Conservation (phyloP, 2,113 vertebrate species). For the Antidorcas marsupialis region DNA sequence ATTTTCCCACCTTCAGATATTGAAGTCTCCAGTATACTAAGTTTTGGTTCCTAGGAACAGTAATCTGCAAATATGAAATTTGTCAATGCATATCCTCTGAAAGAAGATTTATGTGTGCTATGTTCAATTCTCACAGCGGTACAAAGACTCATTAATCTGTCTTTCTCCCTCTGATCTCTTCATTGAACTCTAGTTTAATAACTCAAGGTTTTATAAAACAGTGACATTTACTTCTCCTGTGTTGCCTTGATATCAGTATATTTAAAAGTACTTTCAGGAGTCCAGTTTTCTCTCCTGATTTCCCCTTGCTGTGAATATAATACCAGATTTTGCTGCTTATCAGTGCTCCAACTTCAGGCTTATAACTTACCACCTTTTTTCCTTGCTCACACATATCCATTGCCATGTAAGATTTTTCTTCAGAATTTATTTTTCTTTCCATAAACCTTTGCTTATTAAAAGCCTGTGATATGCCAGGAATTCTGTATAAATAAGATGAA, state of each 20-base stretch:
- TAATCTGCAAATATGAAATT: not conserved
- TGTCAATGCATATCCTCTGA: not conserved
- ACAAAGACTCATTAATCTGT: not conserved
- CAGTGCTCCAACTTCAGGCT: not conserved
- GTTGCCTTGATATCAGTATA: not conserved
- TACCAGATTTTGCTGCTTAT: not conserved
- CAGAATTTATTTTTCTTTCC: not conserved
- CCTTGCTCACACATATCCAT: not conserved
- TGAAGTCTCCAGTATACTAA: not conserved
- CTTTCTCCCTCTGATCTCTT: not conserved
- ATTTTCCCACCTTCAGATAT: not conserved
- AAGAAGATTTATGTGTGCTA: not conserved
- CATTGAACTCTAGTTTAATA: not conserved
- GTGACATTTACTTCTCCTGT: not conserved
- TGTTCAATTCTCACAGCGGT: not conserved
- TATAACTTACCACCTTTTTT: not conserved
- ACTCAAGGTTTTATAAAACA: not conserved
- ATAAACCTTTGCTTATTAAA: not conserved
- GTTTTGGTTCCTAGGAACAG: not conserved
- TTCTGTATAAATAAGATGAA: not conserved
- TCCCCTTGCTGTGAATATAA: not conserved
- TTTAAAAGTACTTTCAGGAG: not conserved
- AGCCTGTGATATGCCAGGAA: not conserved
- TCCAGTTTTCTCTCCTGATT: not conserved
- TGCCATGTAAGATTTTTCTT: not conserved